Evolutionary conservation across 2,797 vertebrate species (phyloP).

Genomic region (Danio albolineatus): DNA sequence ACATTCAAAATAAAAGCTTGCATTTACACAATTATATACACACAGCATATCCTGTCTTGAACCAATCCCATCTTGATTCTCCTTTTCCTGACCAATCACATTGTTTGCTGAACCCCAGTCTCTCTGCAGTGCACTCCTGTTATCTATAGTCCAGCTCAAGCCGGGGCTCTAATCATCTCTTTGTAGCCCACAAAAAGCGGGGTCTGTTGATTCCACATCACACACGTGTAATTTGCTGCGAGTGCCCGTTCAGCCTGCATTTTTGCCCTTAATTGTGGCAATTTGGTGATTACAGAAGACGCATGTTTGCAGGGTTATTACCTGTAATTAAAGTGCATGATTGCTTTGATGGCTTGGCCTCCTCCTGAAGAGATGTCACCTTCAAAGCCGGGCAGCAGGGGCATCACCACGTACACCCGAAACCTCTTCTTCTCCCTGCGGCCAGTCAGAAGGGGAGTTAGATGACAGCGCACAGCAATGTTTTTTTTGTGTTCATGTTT

Average conservation of each 20-base stretch:
- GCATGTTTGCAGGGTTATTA: constrained; percentile 80
- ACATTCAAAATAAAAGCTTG: too few relatives aligned
- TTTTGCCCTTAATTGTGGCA: constrained; percentile 79
- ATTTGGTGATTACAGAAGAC: constrained; percentile 82
- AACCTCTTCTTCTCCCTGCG: constrained; percentile 63
- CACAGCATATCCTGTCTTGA: constrained; percentile 18
- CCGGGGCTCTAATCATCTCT: constrained; percentile 79
- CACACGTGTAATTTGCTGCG: constrained; percentile 76
- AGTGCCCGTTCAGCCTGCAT: constrained; percentile 73
- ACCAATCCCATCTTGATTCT: constrained; percentile 67
- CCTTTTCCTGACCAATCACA: constrained; percentile 66
- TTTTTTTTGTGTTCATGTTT: constrained; percentile 14
- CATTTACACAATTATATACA: too few relatives aligned
- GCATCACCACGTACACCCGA: constrained; percentile 61
- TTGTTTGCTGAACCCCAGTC: constrained; percentile 67
- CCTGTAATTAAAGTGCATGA: constrained; percentile 86
- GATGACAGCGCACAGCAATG: not conserved
- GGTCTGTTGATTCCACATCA: constrained; percentile 79
- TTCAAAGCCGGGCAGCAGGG: constrained; percentile 66
- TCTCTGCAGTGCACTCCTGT: constrained; percentile 60
- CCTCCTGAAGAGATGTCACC: constrained; percentile 76
- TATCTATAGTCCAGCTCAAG: constrained; percentile 68
- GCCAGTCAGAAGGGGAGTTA: not conserved
- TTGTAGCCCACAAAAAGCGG: constrained; percentile 65
- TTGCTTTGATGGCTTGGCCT: constrained; percentile 78